Conservation (phyloP, 2,888 invertebrate genomes). For the Orchestes rusci region DNA sequence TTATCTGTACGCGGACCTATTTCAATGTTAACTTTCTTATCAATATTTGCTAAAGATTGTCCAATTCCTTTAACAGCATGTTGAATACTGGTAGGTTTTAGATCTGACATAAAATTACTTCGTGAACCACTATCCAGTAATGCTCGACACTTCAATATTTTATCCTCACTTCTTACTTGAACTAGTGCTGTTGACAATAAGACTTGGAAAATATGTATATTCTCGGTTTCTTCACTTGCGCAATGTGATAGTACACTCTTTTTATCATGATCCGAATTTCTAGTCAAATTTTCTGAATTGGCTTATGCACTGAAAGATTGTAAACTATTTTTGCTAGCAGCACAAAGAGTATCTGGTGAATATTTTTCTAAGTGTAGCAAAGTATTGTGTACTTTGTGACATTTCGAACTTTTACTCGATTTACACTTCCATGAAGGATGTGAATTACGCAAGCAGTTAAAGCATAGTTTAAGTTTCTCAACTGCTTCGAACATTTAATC, state of each 20-base stretch:
- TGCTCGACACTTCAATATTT: neutral
- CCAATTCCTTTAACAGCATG: neutral
- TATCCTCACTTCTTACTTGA: conserved; percentile 2
- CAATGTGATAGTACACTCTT: neutral
- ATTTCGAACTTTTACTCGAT: conserved; percentile 11
- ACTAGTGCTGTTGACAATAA: conserved; percentile 17
- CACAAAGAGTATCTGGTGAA: neutral
- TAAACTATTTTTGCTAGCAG: neutral
- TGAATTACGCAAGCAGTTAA: conserved; percentile 17
- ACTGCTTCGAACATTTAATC: no score
- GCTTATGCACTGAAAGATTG: neutral
- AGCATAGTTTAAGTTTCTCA: no score
- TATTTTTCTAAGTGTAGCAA: conserved; percentile 9
- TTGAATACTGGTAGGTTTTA: neutral
- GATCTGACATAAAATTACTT: conserved; percentile 14
- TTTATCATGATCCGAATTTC: neutral
- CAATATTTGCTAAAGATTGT: neutral
- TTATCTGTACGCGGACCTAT: neutral
- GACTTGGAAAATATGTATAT: neutral
- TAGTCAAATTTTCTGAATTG: neutral
- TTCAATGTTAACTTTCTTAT: neutral
- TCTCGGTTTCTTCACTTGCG: neutral
- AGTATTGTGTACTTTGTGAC: conserved; percentile 13
- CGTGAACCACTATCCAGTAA: conserved; percentile 3
- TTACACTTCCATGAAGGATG: conserved; percentile 12